Conservation (phyloP, 2,888 invertebrate species). For the Piscicola geometra region DNA sequence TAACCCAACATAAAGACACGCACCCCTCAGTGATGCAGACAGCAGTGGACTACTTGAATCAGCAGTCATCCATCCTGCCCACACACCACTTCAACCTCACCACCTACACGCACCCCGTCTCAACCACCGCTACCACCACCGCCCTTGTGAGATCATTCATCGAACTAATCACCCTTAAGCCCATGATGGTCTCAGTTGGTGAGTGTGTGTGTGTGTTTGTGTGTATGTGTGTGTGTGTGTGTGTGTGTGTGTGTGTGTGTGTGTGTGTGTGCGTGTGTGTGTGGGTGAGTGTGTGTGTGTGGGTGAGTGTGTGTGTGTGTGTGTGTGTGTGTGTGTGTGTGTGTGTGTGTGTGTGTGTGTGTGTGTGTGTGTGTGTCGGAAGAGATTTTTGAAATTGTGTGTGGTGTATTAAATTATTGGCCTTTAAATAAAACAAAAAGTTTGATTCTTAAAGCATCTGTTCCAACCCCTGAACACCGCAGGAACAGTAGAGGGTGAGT, state of each 20-base stretch:
- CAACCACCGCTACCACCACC: not conserved
- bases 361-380: too few relatives aligned
- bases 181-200: not conserved
- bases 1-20: too few relatives aligned
- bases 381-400: too few relatives aligned
- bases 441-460: too few relatives aligned
- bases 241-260: slow-evolving; percentile 19
- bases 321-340: too few relatives aligned
- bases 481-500: not conserved
- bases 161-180: not conserved
- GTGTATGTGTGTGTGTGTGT: slow-evolving; percentile 20
- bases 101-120: not conserved
- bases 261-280: too few relatives aligned
- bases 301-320: too few relatives aligned
- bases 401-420: too few relatives aligned
- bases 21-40: not conserved
- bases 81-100: not conserved
- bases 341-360: too few relatives aligned
- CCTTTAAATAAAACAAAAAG: too few relatives aligned
- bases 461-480: not conserved
- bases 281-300: too few relatives aligned
- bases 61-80: slow-evolving; percentile 1
- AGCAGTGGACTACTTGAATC: not conserved
- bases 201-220: not conserved
- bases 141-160: not conserved